Evolutionary conservation across 2,888 invertebrate species (phyloP).

Genomic region (Erpobdella octoculata): DNA sequence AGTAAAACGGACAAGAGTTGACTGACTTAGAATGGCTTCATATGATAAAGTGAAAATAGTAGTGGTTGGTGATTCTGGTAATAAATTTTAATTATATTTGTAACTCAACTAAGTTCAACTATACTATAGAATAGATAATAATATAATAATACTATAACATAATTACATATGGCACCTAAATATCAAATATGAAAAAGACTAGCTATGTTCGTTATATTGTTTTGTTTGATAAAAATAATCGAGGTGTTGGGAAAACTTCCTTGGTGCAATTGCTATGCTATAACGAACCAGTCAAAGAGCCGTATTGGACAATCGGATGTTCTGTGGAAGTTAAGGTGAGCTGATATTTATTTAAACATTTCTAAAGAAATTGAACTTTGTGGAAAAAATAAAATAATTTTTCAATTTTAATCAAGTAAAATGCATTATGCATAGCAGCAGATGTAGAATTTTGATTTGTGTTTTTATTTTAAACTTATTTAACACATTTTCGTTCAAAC

Average conservation of each 20-base stretch:
- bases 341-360: not conserved
- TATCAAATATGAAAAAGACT: no score
- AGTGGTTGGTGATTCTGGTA: conserved; percentile 49
- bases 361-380: not conserved
- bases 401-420: not conserved
- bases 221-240: not conserved
- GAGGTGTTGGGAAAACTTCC: conserved; percentile 92
- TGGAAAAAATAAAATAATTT: not conserved
- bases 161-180: no score
- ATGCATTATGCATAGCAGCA: not conserved
- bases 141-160: no score
- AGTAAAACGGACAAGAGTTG: not conserved
- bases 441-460: not conserved
- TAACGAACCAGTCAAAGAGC: conserved; percentile 72
- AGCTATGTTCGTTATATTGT: no score
- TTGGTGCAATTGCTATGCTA: conserved; percentile 82
- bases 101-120: no score
- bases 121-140: no score
- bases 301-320: conserved; percentile 92
- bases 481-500: conserved; percentile 26
- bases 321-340: conserved; percentile 79
- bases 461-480: not conserved
- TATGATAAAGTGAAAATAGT: conserved; percentile 48
- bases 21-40: conserved; percentile 30
- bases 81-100: not conserved